Percentiles rank a stretch among this genome's conserved stretches.
Conservation (phyloP, 2,797 vertebrate genomes). For the Eptatretus atami region DNA sequence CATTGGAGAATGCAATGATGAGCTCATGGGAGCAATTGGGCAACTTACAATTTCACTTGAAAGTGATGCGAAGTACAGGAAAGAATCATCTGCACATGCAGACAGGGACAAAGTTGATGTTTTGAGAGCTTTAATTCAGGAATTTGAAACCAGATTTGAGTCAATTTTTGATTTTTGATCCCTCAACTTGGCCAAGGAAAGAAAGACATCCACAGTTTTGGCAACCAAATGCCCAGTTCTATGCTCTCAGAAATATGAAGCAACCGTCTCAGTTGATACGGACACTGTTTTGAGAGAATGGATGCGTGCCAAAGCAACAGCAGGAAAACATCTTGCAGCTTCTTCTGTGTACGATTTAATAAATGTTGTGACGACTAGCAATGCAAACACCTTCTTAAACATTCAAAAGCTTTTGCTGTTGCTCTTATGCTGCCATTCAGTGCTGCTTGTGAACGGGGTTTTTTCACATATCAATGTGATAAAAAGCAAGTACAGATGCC, state of each 20-base stretch:
- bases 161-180: background rate
- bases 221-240: conserved; percentile 6
- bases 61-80: background rate
- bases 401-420: background rate
- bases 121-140: background rate
- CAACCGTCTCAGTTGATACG: conserved; percentile 4
- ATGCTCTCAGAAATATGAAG: conserved; percentile 6
- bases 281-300: conserved; percentile 6
- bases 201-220: conserved; percentile 7
- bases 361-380: background rate
- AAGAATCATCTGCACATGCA: background rate
- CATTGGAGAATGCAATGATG: background rate
- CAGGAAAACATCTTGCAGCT: conserved; percentile 7
- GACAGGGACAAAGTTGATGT: background rate
- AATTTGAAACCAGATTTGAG: conserved; percentile 2
- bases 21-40: conserved; percentile 1
- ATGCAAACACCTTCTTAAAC: background rate
- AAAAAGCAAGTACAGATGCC: too few relatives aligned
- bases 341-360: conserved; percentile 4
- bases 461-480: background rate
- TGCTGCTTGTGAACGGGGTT: background rate
- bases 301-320: conserved; percentile 4
- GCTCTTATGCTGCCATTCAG: conserved; percentile 5
- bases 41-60: background rate
- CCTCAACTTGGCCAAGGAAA: background rate